Conservation (phyloP, 2,888 invertebrate species). For the Tortrix viridana region DNA sequence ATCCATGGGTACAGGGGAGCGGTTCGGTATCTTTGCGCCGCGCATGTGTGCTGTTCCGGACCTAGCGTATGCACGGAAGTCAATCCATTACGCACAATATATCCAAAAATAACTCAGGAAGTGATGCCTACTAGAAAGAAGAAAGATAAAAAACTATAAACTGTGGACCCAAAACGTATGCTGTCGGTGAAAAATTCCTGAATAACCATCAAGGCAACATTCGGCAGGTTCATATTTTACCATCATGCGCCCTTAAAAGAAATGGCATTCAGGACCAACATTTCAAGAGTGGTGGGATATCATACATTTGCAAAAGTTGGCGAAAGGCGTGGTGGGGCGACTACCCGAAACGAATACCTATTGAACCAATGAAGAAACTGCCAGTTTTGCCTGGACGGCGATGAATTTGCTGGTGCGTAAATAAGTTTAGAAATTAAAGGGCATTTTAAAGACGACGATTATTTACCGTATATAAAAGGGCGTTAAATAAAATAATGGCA, state of each 20-base stretch:
- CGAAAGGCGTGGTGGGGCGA: conserved; percentile 59
- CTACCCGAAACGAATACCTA: conserved; percentile 57
- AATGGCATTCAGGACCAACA: conserved; percentile 77
- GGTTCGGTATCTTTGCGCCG: conserved; percentile 64
- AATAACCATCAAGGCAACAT: conserved; percentile 40
- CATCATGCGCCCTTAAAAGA: conserved; percentile 71
- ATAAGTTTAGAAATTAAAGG: conserved; percentile 46
- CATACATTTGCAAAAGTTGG: conserved; percentile 72
- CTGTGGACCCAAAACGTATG: neutral
- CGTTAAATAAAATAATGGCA: neutral
- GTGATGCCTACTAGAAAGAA: conserved; percentile 59
- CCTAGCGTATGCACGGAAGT: conserved; percentile 61
- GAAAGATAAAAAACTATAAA: conserved; percentile 55
- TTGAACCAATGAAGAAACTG: conserved; percentile 72
- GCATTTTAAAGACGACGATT: conserved; percentile 42
- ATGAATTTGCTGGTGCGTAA: conserved; percentile 56
- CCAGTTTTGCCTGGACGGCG: conserved; percentile 60
- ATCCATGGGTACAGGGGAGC: conserved; percentile 75
- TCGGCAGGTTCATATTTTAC: conserved; percentile 68
- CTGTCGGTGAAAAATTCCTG: conserved; percentile 1
- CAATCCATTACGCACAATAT: conserved; percentile 62
- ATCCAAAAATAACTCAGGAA: conserved; percentile 66
- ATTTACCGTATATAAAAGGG: conserved; percentile 12
- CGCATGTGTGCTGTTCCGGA: conserved; percentile 44
- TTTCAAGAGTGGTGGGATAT: conserved; percentile 69